Base-by-base conservation (phyloP, 2,113 vertebrate species). In the Callipepla squamata region DNA sequence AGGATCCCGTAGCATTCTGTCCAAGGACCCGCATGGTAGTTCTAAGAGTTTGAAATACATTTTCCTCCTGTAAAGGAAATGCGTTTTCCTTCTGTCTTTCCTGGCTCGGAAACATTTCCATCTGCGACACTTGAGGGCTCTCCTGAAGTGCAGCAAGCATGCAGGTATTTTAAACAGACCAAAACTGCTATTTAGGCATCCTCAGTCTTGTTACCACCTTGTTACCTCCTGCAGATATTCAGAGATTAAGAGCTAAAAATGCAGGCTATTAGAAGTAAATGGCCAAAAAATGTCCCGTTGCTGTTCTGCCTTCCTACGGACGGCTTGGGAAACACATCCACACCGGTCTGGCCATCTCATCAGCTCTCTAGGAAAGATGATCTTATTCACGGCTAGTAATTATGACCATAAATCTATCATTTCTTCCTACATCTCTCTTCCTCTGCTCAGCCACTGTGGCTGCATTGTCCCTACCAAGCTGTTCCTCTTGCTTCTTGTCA, bases 391-490 rank as follows among this genome's bases (percentile, higher is more conserved):
- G 4, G n/a, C 50, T 77, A 77, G 87, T 70, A 96, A 93, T 77
- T 95, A 57, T 5, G 59, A 74, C 11, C 26, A 65, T 91, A 95
- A 91, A 89, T 94, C 91, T 94, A 84, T 95, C 72, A 87, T 91
- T 89, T 94, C 72, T 89, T 85, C 75, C 65, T 42, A 4, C 66
- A 34, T 19, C 55, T 34, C 78, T 80, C 34, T 91, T 91, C 62
- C 18, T 67, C 75, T 74, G 12, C 55, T 90, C 83, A 51, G 92
- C 70, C 63, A 32, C 65, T 75, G 75, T 45, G 59, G 81, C 85
- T 80, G 38, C 58, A 85, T 2, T 85, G 79, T 88, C 85, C 68
- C 82, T 59, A 80, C 23, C 25, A 70, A 92, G 53, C 70, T 50
- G 34, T 72, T 92, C 68, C 65, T 28, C 76, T 87, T 5, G 1